These are phyloP conservation scores for Ciconia boyciana DNA, from an alignment of 2,113 vertebrate species.

Conservation along the genomic window DNA sequence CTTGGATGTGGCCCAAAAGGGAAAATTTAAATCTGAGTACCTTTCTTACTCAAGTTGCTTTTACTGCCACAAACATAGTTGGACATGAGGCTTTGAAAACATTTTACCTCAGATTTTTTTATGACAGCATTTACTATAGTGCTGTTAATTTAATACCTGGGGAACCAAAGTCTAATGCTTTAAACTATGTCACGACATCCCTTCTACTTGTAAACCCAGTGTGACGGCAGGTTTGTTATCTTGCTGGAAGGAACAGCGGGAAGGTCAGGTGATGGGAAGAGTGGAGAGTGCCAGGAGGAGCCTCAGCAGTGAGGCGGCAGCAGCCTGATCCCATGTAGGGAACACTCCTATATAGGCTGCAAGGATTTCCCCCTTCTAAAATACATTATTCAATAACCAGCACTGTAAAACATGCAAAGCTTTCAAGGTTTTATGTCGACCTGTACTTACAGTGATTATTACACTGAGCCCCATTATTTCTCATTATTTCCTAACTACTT, in stretches of 20 bases:
- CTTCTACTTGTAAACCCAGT: accelerated
- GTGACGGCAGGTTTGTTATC: not conserved
- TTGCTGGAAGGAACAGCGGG: not conserved
- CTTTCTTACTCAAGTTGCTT: not conserved
- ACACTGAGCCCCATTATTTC: accelerated
- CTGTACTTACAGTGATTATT: not conserved
- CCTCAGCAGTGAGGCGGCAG: not conserved
- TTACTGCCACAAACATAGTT: not conserved
- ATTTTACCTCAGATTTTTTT: not conserved
- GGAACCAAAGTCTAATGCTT: not conserved
- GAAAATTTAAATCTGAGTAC: not conserved
- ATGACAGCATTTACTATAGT: not conserved
- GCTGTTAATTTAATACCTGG: not conserved
- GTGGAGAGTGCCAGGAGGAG: not conserved
- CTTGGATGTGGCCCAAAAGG: not conserved
- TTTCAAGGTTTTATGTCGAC: accelerated
- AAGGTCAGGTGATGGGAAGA: not conserved
- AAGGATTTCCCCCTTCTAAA: not conserved
- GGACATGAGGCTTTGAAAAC: not conserved
- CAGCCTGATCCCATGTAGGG: not conserved
- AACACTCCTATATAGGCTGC: not conserved
- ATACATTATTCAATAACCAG: accelerated
- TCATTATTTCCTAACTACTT: accelerated
- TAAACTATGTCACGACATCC: accelerated
- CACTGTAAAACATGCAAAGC: accelerated